Base-by-base conservation (phyloP, 2,797 vertebrate genomes). In the Phoeniculus purpureus region DNA sequence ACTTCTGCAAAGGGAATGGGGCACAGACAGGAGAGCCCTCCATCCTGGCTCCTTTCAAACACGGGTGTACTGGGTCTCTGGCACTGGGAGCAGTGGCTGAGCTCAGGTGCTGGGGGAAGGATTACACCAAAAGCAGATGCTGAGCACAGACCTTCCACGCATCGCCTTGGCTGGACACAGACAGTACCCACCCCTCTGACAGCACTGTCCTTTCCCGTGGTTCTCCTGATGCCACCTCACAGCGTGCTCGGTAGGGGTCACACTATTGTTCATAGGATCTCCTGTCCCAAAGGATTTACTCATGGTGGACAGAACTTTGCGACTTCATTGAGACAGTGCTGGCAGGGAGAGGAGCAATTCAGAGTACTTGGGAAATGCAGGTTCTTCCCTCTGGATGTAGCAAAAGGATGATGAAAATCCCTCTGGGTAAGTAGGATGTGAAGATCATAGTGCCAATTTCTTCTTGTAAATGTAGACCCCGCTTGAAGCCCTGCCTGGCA, bases 111-210 rank as follows among this genome's bases (percentile, higher is more conserved):
- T 52, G 10, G 5, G 7, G 50, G 10, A 37, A 54, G 5, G 27
- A 31, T 3, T 47, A 12, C 26, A 18, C 52, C 15, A 7, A 51
- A 12, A 32, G n/a, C 3, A 31, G 32, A 29, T 34, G 32, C 15
- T 55, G 32, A 15, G 32, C 13, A n/a, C 34, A 50, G 21, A 75
- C 14, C 23, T 81, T 40, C 37, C 47, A 45, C 7, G 23, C 1
- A 2, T 48, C 26, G 68, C 59, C 47, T 34, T 74, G 61, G 31
- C 7, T 65, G 56, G 34, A 61, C 0, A 1, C 0, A 3, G 19
- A 40, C 25, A 66, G 6, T 9, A n/a, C 0, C 0, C 9, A 76
- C 14, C 6, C 29, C 7, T 54, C 17, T 60, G 56, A n/a, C 50
- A 14, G 13, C 11, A 82, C 1, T 34, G 50, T 34, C 40, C 31